These are phyloP conservation scores for Myanophis thanlyinensis DNA, from an alignment of 2,113 vertebrate genomes.

Conservation along the genomic window DNA sequence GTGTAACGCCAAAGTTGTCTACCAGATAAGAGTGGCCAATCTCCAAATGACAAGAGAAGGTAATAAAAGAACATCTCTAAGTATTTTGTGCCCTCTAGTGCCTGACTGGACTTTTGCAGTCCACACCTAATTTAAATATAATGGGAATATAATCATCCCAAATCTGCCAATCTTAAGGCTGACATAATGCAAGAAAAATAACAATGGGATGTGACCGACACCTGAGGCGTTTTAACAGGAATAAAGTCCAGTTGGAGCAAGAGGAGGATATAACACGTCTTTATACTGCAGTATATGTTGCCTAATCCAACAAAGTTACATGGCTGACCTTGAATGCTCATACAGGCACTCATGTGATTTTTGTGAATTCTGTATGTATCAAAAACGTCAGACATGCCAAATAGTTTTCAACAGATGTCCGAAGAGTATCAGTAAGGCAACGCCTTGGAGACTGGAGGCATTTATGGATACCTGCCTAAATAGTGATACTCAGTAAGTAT, in stretches of 20 bases:
- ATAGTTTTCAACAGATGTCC: slow-evolving; percentile 41
- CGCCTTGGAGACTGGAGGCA: not conserved
- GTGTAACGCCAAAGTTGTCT: not conserved
- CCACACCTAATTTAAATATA: not conserved
- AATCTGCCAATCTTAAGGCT: not conserved
- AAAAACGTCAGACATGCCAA: slow-evolving; percentile 47
- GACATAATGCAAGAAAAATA: not conserved
- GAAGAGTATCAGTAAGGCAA: slow-evolving; percentile 21
- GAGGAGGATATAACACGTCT: not conserved
- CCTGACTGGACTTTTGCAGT: not conserved
- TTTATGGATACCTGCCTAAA: not conserved
- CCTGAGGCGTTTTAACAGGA: not conserved
- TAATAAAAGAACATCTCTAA: not conserved
- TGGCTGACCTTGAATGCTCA: slow-evolving; percentile 46
- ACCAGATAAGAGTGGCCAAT: not conserved
- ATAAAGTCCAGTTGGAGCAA: not conserved
- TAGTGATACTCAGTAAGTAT: not conserved
- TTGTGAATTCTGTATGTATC: slow-evolving; percentile 41
- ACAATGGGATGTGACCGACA: not conserved
- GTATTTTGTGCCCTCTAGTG: not conserved
- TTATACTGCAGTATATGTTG: not conserved
- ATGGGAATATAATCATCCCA: not conserved
- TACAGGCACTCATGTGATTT: slow-evolving; percentile 27
- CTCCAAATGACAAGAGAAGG: not conserved
- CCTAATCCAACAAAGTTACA: not conserved